Base-by-base conservation (phyloP, 2,113 vertebrate species). In the Semnornis frantzii region DNA sequence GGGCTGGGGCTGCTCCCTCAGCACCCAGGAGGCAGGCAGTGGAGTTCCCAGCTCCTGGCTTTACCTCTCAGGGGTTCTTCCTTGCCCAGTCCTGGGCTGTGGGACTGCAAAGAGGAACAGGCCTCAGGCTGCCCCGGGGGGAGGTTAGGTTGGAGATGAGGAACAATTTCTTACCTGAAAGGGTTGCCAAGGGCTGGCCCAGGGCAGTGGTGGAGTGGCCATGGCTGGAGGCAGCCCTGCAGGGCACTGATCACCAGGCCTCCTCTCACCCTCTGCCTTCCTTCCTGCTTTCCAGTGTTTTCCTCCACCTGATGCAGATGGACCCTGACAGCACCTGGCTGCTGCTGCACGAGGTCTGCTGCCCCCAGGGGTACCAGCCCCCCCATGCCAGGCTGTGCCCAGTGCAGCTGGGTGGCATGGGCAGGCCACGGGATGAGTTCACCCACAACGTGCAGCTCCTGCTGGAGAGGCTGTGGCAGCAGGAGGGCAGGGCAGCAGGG, bases 271-370 rank as follows among this genome's bases (percentile, higher is more conserved):
- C 54, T 28, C 46, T 25, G 13, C 57, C 65, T 93, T 52, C 87
- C 70, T 84, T 44, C 34, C 68, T 62, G 8, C 24, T 28, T 82
- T 72, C 90, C 81, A 99, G 99, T 5, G 98, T 99, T 79, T 99
- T 99, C 97, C 97, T 94, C 39, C 97, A 98, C 74, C 46, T 99
- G 85, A 98, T 98, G 97, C 97, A 96, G 19, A 63, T 98, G 73
- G 99, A 99, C 82, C 98, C 98, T 0, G 99, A 99, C 85, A 70
- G 96, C 33, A 96, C 98, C 69, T 99, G 99, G 99, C 97, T 99
- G 13, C 94, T 98, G 12, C 98, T 99, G 82, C 98, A 90, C 0
- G 97, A 98, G 88, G 87, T 98, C 30, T 98, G 97, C 93, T 99
- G 98, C 91, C 98, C 98, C 0, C 64, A 42, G 15, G 31, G 7